phyloP scores from a whole-genome alignment of 2,113 vertebrate genomes.

The Chunga burmeisteri region DNA sequence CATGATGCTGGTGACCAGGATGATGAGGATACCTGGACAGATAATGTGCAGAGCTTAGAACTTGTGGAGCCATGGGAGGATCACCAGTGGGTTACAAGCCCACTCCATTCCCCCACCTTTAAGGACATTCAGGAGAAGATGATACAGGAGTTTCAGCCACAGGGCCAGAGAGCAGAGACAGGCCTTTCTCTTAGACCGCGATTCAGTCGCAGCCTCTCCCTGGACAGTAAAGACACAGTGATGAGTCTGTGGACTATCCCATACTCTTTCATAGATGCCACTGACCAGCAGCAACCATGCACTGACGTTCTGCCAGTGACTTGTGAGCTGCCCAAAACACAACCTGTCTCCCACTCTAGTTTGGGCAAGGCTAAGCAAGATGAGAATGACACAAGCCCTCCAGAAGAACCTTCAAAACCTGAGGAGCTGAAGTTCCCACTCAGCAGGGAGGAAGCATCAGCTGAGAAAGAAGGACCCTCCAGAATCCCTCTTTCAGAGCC shows the following conservation, averaged over 20 bases:
- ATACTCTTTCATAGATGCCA: slow-evolving; percentile 48
- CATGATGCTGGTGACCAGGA: slow-evolving; percentile 78
- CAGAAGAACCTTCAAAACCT: slow-evolving; percentile 26
- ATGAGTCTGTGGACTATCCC: slow-evolving; percentile 69
- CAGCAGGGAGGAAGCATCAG: background rate
- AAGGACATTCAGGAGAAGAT: slow-evolving; percentile 76
- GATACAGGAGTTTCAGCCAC: slow-evolving; percentile 40
- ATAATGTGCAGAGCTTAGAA: slow-evolving; percentile 82
- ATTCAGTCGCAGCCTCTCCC: slow-evolving; percentile 79
- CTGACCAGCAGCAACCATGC: slow-evolving; percentile 23
- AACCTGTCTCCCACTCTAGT: background rate
- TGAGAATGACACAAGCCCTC: slow-evolving; percentile 10
- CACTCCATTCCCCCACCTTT: slow-evolving; percentile 90
- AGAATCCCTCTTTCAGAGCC: background rate
- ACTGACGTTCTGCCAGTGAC: background rate
- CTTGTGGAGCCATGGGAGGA: slow-evolving; percentile 94
- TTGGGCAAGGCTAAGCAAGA: background rate
- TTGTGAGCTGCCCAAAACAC: slow-evolving; percentile 26
- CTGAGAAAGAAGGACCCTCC: background rate
- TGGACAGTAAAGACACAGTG: slow-evolving; percentile 75
- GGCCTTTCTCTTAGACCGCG: slow-evolving; percentile 68
- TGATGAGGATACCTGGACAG: slow-evolving; percentile 79
- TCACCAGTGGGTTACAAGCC: slow-evolving; percentile 96
- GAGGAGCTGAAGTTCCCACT: background rate
- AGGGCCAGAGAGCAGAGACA: slow-evolving; percentile 39